Evolutionary conservation across 2,888 invertebrate species (phyloP), one percentile per base, ranked within the genome.

Genomic region (Dolomedes plantarius): DNA sequence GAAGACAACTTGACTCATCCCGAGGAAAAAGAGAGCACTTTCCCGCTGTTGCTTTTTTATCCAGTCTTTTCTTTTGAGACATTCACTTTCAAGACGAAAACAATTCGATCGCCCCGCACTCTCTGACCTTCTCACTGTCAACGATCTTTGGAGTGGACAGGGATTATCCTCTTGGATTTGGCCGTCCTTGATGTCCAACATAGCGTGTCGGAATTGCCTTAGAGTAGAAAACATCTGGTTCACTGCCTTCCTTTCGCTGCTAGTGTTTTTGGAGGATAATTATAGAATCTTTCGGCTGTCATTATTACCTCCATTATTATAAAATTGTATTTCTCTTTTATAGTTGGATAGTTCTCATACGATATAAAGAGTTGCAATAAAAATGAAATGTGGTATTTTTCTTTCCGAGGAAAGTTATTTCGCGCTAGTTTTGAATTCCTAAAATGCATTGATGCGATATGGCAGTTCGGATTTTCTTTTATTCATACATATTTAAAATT

Each of bases 131-230:
- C 72, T 19, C 46, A 6, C 72, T 73, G 50, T 56, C 72, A 50
- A 73, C 19, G 72, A 73, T 73, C 72, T 29, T 46, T 50, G 0
- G 28, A 29, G 46, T 72, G 27, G 71, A 41, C 46, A 46, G 19
- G 69, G 56, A 31, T 23, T 31, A 73, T 56, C 56, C 62, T 62
- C 27, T 27, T 1, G 13, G 36, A 19, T n/a, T 27, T n/a, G 29
- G 11, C 46, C 76, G 76, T 41, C 76, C 76, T 76, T 76, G 76
- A 76, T 76, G 76, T n/a, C 76, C 76, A 76, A 31, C 29, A 46
- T 67, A 39, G 41, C 76, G 67, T 76, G 46, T 39, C 65, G 56
- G 23, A 56, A 56, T 56, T 23, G 56, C 56, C 56, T 56, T 11
- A 56, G 56, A 56, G 56, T 23, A 19, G 23, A 16, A 7, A 23